A percentile compares a stretch with the other conserved stretches of the same genome.
phyloP scores from a whole-genome alignment of 2,888 invertebrate species.

The Schizotus pectinicornis region DNA sequence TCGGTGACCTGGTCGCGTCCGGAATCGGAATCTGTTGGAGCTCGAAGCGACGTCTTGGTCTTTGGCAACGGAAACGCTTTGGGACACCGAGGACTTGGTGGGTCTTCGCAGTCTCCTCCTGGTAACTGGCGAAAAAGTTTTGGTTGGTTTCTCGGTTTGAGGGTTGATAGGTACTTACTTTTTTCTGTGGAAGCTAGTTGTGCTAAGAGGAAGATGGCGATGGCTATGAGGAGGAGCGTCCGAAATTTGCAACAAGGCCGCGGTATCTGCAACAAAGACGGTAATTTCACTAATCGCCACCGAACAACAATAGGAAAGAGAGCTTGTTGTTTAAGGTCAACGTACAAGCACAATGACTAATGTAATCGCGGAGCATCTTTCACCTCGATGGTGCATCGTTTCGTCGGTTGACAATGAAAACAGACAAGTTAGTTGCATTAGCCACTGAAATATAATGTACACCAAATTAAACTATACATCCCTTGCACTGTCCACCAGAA shows the following conservation, averaged over 20 bases:
- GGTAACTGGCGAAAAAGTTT: constrained; percentile 60
- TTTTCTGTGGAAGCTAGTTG: constrained; percentile 52
- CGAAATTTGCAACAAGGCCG: constrained; percentile 47
- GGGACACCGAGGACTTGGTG: constrained; percentile 61
- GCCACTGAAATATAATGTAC: too few species aligned
- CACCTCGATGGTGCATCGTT: too few species aligned
- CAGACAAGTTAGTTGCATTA: too few species aligned
- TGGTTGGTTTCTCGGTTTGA: too few species aligned
- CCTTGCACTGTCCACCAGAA: too few species aligned
- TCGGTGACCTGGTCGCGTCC: constrained; percentile 65
- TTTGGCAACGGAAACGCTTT: constrained; percentile 50
- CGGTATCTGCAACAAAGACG: constrained; percentile 47
- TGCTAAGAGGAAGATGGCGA: constrained; percentile 52
- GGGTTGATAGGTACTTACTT: too few species aligned
- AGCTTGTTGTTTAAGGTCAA: constrained; percentile 1
- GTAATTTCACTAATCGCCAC: constrained; percentile 1
- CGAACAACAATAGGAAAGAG: not conserved
- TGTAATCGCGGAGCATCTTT: too few species aligned
- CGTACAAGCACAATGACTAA: constrained; percentile 1
- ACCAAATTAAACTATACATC: too few species aligned
- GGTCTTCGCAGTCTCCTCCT: constrained; percentile 74
- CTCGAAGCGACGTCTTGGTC: constrained; percentile 69
- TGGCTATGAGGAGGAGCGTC: constrained; percentile 45
- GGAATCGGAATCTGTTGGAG: constrained; percentile 70
- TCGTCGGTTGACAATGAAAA: too few species aligned